phyloP scores from a whole-genome alignment of 1,140 invertebrate species.

The Papilio machaon region DNA sequence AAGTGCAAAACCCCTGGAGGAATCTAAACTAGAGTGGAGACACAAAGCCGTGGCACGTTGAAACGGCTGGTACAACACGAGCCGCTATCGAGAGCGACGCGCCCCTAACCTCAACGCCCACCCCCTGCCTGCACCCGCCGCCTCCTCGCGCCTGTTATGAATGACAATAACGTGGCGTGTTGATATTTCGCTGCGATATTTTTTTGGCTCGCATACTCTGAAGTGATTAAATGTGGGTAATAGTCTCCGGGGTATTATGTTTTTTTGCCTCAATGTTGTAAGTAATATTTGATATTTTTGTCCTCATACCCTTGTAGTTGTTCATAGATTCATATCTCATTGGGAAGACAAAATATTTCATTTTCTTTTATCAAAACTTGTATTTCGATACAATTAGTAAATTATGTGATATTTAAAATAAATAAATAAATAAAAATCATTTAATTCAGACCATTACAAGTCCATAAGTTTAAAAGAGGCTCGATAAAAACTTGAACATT shows the following conservation, averaged over 20 bases:
- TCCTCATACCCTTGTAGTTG: not conserved
- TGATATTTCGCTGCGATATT: constrained; percentile 70
- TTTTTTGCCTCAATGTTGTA: not conserved
- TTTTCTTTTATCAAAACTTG: not conserved
- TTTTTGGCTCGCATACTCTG: constrained; percentile 77
- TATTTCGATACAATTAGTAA: not conserved
- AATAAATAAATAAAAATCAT: too few relatives aligned
- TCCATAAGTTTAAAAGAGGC: too few relatives aligned
- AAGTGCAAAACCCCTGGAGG: constrained; percentile 46
- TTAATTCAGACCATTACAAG: too few relatives aligned
- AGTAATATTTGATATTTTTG: not conserved
- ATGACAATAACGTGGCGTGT: constrained; percentile 75
- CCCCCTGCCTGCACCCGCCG: constrained; percentile 42
- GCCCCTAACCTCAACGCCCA: constrained; percentile 41
- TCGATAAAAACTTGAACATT: not conserved
- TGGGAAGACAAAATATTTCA: not conserved
- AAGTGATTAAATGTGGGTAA: constrained; percentile 72
- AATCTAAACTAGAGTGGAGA: constrained; percentile 63
- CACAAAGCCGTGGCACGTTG: constrained; percentile 52
- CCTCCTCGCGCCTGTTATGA: constrained; percentile 69
- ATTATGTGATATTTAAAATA: too few relatives aligned
- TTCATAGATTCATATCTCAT: not conserved
- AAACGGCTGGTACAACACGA: constrained; percentile 66
- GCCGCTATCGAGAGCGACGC: constrained; percentile 59
- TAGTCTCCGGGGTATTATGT: constrained; percentile 3